A percentile compares a stretch with the other conserved stretches of the same genome.
Evolutionary conservation across 2,113 vertebrate genomes (phyloP).

Genomic region (Pica pica): DNA sequence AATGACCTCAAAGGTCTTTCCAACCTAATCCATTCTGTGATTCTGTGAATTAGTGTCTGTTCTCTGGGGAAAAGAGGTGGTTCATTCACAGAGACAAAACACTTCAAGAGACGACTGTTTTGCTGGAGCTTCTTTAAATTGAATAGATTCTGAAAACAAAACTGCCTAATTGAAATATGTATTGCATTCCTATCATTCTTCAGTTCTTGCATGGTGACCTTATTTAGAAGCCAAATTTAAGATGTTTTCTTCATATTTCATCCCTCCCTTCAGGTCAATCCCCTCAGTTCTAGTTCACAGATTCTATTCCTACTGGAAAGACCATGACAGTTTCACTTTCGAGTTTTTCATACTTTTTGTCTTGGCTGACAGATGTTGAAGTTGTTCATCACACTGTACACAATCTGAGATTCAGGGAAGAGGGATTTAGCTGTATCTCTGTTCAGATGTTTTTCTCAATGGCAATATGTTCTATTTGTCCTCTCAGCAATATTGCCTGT

Average conservation of each 20-base stretch:
- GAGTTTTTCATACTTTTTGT: background rate
- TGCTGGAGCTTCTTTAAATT: background rate
- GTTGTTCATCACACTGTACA: background rate
- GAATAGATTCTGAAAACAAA: background rate
- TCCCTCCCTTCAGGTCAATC: background rate
- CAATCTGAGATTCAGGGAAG: background rate
- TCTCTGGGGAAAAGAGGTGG: background rate
- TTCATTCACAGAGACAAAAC: background rate
- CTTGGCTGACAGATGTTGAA: background rate
- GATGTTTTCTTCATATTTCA: background rate
- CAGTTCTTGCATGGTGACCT: background rate
- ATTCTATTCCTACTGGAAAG: background rate
- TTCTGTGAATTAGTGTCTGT: background rate
- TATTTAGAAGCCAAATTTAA: background rate
- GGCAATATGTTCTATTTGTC: background rate
- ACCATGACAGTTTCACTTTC: background rate
- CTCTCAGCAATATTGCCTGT: background rate
- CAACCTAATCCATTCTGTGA: background rate
- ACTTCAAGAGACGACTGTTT: background rate
- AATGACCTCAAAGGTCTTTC: background rate
- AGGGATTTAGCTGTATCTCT: background rate
- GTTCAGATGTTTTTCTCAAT: background rate
- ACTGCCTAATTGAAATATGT: background rate
- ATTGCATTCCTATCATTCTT: background rate
- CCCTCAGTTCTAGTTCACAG: background rate